Percentiles rank a stretch among this genome's conserved stretches.
phyloP scores from a whole-genome alignment of 2,888 invertebrate genomes.

The Danaus chrysippus region DNA sequence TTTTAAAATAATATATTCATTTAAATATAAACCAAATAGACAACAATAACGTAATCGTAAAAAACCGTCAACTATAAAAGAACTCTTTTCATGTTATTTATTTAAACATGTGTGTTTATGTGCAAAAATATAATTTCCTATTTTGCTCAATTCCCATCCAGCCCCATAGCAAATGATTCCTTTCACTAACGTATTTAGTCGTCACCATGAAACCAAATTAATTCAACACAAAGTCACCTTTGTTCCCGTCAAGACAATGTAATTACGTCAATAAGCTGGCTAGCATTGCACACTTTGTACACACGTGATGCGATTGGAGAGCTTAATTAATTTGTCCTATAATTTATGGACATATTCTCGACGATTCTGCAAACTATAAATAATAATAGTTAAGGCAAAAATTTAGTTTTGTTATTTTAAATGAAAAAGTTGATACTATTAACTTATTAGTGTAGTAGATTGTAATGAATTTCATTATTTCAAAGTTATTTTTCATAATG shows the following conservation, averaged over 20 bases:
- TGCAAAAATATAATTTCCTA: no score
- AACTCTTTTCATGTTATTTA: no score
- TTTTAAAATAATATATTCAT: no score
- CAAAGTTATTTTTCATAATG: no score
- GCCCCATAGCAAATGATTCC: constrained; percentile 34
- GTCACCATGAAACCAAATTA: constrained; percentile 24
- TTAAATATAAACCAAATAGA: no score
- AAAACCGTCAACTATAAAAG: no score
- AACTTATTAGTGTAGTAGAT: no score
- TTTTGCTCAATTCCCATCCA: neutral
- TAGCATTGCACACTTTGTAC: constrained; percentile 36
- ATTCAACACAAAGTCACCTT: constrained; percentile 56
- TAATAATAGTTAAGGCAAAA: neutral
- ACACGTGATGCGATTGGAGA: constrained; percentile 12
- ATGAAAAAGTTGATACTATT: neutral
- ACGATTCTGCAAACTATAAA: neutral
- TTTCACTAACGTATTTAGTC: constrained; percentile 22
- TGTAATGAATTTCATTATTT: no score
- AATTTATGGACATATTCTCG: neutral
- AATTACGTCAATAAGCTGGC: constrained; percentile 57
- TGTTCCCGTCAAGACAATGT: constrained; percentile 53
- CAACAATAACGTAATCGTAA: no score
- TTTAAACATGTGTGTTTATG: no score
- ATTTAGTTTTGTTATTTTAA: neutral
- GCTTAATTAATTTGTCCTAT: constrained; percentile 1